phyloP scores from a whole-genome alignment of 2,888 invertebrate species.

The Clostera curtula region DNA sequence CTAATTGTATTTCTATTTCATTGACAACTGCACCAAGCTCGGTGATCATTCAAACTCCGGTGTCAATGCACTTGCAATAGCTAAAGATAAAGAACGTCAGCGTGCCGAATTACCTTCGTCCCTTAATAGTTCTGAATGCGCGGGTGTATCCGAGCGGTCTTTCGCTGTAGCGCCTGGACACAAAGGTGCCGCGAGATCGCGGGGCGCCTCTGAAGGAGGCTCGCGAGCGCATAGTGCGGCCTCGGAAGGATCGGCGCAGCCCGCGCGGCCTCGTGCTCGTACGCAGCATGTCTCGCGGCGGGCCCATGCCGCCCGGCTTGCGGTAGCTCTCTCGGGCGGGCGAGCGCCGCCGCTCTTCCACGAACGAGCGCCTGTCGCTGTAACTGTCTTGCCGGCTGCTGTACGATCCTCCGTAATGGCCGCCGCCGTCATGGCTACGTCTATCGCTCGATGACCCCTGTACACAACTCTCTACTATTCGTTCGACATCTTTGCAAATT shows the following conservation, averaged over 20 bases:
- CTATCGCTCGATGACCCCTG: constrained; percentile 72
- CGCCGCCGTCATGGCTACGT: constrained; percentile 74
- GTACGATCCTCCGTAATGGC: constrained; percentile 72
- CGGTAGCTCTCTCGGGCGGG: constrained; percentile 66
- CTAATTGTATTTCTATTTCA: too few relatives aligned
- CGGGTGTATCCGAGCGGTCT: constrained; percentile 59
- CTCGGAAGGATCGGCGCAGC: constrained; percentile 71
- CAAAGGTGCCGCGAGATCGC: constrained; percentile 66
- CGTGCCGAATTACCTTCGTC: constrained; percentile 64
- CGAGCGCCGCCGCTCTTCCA: constrained; percentile 73
- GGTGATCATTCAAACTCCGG: constrained; percentile 11
- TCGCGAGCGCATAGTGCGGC: constrained; percentile 70
- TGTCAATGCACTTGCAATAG: constrained; percentile 24
- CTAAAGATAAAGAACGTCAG: constrained; percentile 36
- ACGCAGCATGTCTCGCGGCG: constrained; percentile 58
- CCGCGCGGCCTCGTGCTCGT: constrained; percentile 64
- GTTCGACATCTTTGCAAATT: constrained; percentile 42
- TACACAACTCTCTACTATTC: constrained; percentile 66
- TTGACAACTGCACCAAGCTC: too few relatives aligned
- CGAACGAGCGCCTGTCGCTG: constrained; percentile 62
- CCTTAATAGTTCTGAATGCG: constrained; percentile 61
- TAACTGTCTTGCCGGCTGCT: constrained; percentile 74
- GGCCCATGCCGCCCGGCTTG: constrained; percentile 66
- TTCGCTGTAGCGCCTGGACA: constrained; percentile 54
- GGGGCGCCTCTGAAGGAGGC: constrained; percentile 71